Evolutionary conservation across 2,113 vertebrate genomes (phyloP).

Genomic region (Sylvietta virens): DNA sequence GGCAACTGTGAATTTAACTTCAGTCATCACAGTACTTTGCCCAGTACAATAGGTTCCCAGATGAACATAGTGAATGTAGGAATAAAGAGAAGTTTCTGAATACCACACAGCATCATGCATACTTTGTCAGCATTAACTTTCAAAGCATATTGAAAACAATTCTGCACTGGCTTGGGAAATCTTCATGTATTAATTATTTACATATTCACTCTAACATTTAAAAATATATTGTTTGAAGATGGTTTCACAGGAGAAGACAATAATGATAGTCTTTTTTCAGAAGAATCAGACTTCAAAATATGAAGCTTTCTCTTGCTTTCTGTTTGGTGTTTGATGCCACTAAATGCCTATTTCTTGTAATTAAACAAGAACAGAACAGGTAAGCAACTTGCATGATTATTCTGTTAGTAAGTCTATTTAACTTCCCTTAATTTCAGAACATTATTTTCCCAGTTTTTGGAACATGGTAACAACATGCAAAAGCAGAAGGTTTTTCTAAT

Average conservation of each 20-base stretch:
- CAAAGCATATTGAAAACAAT: not conserved
- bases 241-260: not conserved
- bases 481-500: not conserved
- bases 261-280: not conserved
- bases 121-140: not conserved
- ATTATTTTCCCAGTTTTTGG: not conserved
- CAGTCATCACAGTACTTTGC: not conserved
- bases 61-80: not conserved
- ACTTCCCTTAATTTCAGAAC: not conserved
- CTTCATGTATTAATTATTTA: not conserved
- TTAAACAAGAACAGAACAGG: not conserved
- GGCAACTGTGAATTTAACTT: conserved; percentile 46
- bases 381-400: not conserved
- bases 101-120: not conserved
- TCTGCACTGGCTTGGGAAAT: not conserved
- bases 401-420: not conserved
- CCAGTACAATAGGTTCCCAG: not conserved
- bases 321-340: not conserved
- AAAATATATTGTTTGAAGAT: not conserved
- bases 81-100: not conserved
- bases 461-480: not conserved
- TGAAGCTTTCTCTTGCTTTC: not conserved
- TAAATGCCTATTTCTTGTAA: not conserved
- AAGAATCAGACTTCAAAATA: not conserved
- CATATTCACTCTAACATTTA: not conserved